Base-by-base conservation (phyloP, 2,797 vertebrate genomes). In the Lemur catta region DNA sequence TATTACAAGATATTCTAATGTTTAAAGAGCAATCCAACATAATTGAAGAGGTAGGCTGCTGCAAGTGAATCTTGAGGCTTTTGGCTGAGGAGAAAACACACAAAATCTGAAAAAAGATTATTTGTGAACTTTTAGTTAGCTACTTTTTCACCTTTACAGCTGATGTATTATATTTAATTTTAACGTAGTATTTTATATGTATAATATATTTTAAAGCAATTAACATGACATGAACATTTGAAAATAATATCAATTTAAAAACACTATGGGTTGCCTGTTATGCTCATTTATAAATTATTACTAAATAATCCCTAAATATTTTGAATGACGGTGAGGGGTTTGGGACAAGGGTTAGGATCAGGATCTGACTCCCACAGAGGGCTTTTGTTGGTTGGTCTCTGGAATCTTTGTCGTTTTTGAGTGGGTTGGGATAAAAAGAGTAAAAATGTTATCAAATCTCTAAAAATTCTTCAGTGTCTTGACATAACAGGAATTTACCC, bases 51-150 rank as follows among this genome's bases (percentile, higher is more conserved):
- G 35, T 75, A 96, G 82, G 95, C 30, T 55, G 95, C 98, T 97
- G 97, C 96, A 97, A 98, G 97, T 97, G n/a, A 97, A 97, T 97
- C 97, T 97, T 96, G 98, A 98, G 89, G 97, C 97, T 97, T 97
- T n/a, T 61, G 74, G 98, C 96, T 97, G 97, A 93, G 97, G 98
- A 98, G 65, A 97, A 98, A 97, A 94, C 41, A 95, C 95, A 43
- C 78, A 84, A 92, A 85, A 97, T 57, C 94, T 72, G 80, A 96
- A 93, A 92, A 95, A 94, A 95, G 88, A 96, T 91, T 63, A 91
- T 43, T 93, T 95, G 85, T 95, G 96, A 97, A 95, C 80, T 91
- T 96, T 87, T 55, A 30, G 79, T 95, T 91, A 87, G 81, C 89
- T 98, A 87, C 55, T 79, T 63, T 96, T 80, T 50, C 48, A 97